Evolutionary conservation across 2,113 vertebrate genomes (phyloP).

Genomic region (Ornithorhynchus anatinus): DNA sequence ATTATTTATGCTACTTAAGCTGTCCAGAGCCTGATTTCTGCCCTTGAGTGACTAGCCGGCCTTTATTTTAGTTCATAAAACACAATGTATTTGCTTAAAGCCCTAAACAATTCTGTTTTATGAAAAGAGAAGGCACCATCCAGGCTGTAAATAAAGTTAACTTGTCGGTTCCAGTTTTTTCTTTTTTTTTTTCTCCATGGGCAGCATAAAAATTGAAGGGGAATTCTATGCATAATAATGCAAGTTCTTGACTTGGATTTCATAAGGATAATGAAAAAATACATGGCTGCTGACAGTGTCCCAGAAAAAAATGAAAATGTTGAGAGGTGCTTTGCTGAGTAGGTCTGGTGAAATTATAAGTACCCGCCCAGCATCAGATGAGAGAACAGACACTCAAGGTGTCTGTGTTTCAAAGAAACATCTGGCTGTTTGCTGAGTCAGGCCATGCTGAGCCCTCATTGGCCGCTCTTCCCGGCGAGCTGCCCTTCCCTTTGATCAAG

Average conservation of each 20-base stretch:
- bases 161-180: slow-evolving; percentile 22
- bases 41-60: slow-evolving; percentile 41
- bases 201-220: not conserved
- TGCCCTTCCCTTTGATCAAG: not conserved
- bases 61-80: slow-evolving; percentile 52
- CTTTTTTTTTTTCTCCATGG: not conserved
- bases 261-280: slow-evolving; percentile 1
- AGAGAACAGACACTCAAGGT: not conserved
- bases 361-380: too few species aligned
- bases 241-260: not conserved
- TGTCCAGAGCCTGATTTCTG: slow-evolving; percentile 21
- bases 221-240: not conserved
- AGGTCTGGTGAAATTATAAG: too few species aligned
- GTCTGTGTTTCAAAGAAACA: not conserved
- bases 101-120: slow-evolving; percentile 45
- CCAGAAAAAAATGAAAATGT: too few species aligned
- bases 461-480: not conserved
- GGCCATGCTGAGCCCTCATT: fast-evolving
- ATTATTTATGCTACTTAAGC: slow-evolving; percentile 32
- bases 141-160: slow-evolving; percentile 43
- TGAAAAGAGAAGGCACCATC: slow-evolving; percentile 43
- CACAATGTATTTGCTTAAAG: slow-evolving; percentile 42
- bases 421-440: not conserved
- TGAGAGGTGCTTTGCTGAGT: too few species aligned
- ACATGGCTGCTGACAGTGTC: too few species aligned